phyloP scores from a whole-genome alignment of 2,113 vertebrate genomes.

The Oncorhynchus mykiss region DNA sequence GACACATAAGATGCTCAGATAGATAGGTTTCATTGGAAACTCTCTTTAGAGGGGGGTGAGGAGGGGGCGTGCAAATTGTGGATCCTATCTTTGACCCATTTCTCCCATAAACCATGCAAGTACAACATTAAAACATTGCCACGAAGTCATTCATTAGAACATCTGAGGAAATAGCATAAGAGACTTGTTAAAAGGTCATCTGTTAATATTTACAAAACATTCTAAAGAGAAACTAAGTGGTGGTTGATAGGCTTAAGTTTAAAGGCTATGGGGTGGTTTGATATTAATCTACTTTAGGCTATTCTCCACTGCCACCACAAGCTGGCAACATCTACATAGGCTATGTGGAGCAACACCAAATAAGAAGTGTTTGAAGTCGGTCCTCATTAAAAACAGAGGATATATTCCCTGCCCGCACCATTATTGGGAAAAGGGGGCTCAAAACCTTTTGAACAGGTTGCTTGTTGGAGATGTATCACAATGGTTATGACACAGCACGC shows the following conservation, averaged over 20 bases:
- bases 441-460: conserved; percentile 28
- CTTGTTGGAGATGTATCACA: conserved; percentile 10
- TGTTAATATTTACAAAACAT: not conserved
- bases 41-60: not conserved
- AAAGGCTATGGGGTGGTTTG: not conserved
- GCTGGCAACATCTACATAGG: not conserved
- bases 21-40: not conserved
- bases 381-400: conserved; percentile 37
- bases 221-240: not conserved
- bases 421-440: conserved; percentile 8
- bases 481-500: not conserved
- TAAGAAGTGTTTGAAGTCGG: conserved; percentile 30
- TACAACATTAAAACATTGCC: too few species aligned
- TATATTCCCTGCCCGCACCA: conserved; percentile 19
- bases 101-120: too few species aligned
- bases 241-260: too few species aligned
- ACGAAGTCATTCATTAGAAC: not conserved
- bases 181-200: not conserved
- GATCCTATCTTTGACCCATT: not conserved
- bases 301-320: not conserved
- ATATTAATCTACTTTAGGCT: not conserved
- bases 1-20: not conserved
- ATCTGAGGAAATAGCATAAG: not conserved
- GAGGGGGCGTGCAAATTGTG: not conserved
- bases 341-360: not conserved